These are phyloP conservation scores for Amphiprion clarkii DNA, from an alignment of 2,797 vertebrate species.

Conservation along the genomic window DNA sequence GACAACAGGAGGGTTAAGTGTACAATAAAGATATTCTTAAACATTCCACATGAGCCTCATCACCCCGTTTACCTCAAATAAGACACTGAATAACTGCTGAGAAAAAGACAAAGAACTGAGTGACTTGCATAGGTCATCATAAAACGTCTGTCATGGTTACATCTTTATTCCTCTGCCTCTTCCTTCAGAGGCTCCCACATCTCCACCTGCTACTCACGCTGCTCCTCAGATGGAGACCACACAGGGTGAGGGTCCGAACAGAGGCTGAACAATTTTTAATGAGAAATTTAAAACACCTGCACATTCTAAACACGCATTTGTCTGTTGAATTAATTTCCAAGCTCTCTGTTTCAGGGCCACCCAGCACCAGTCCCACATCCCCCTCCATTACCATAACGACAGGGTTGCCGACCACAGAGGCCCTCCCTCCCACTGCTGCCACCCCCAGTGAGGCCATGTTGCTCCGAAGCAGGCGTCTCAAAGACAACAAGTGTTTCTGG, in stretches of 20 bases:
- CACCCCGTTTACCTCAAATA: background rate
- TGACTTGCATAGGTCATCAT: background rate
- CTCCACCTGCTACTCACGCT: slow-evolving; percentile 62
- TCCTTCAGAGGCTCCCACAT: slow-evolving; percentile 62
- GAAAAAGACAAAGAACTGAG: no score
- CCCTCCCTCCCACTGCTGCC: slow-evolving; percentile 36
- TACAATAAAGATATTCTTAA: no score
- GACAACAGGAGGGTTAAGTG: no score
- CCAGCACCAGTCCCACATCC: slow-evolving; percentile 48
- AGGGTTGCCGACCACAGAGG: slow-evolving; percentile 64
- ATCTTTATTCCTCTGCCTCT: slow-evolving; percentile 25
- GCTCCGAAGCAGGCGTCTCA: slow-evolving; percentile 46
- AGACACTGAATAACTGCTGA: no score
- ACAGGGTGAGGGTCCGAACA: slow-evolving; percentile 48
- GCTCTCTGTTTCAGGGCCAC: slow-evolving; percentile 27
- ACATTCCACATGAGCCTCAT: background rate
- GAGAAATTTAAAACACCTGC: background rate
- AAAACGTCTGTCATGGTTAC: background rate
- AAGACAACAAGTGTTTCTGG: slow-evolving; percentile 82
- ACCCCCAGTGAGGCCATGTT: background rate
- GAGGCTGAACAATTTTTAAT: background rate
- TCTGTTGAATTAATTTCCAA: background rate
- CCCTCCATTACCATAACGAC: slow-evolving; percentile 32
- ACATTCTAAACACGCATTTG: background rate
- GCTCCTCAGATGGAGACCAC: slow-evolving; percentile 71